Percentiles rank a stretch among this genome's conserved stretches.
phyloP scores from a whole-genome alignment of 2,888 invertebrate species.

The Acanthosepion esculentum region DNA sequence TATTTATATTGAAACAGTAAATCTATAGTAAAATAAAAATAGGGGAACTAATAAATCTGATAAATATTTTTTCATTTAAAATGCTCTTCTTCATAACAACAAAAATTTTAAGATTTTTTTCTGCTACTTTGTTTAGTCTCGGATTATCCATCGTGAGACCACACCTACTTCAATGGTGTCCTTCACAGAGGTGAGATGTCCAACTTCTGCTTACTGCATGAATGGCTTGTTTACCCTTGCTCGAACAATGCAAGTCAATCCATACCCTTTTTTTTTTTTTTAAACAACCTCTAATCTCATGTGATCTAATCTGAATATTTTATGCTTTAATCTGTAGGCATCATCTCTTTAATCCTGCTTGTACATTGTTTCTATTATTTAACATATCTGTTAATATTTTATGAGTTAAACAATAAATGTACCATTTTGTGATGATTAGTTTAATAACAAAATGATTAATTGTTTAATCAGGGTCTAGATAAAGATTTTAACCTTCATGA shows the following conservation, averaged over 20 bases:
- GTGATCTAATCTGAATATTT: neutral
- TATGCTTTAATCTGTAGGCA: neutral
- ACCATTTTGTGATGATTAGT: too few species aligned
- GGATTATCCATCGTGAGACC: conserved; percentile 48
- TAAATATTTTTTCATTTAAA: too few species aligned
- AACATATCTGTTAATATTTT: neutral
- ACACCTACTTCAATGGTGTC: conserved; percentile 63
- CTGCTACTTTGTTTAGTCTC: conserved; percentile 14
- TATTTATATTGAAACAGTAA: too few species aligned
- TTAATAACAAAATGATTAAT: too few species aligned
- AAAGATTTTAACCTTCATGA: too few species aligned
- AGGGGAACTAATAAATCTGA: too few species aligned
- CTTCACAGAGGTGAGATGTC: conserved; percentile 63
- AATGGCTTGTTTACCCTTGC: neutral
- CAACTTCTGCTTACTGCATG: conserved; percentile 24
- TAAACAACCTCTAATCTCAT: too few species aligned
- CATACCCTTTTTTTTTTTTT: neutral
- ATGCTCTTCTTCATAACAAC: neutral
- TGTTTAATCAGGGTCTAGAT: too few species aligned
- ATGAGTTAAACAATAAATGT: too few species aligned
- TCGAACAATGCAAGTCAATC: neutral
- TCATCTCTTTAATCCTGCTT: neutral
- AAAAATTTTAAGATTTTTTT: neutral
- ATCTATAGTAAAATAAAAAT: too few species aligned
- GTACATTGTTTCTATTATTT: neutral